Base-by-base conservation (phyloP, 2,113 vertebrate genomes). In the Chlamydotis undulata region DNA sequence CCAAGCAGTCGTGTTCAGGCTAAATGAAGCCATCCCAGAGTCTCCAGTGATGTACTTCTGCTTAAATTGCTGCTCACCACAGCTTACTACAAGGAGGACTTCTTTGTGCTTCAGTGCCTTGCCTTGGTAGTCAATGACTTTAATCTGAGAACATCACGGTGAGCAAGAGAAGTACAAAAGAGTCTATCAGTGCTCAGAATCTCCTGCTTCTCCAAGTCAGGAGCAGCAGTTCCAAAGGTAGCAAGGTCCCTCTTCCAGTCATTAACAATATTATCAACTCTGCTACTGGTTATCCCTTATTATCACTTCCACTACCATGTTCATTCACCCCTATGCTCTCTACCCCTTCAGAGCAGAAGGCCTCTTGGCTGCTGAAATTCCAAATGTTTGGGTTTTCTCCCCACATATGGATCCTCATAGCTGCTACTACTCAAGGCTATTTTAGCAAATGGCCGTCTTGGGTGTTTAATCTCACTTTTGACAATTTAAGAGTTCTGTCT, bases 21-120 rank as follows among this genome's bases (percentile, higher is more conserved):
- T 93, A 90, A 97, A 97, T 21, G 77, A 93, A 94, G 31, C 68
- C 56, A 76, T 85, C 47, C 97, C 97, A 25, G 55, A 59, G 14
- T 87, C 73, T 19, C 85, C 94, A 41, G 95, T 97, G 59, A 81
- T 12, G 53, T 77, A 95, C 6, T 73, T 96, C 70, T 95, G 74
- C 65, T 78, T 90, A 64, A 84, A 82, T 3, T 64, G 83, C 35
- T 83, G 65, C 35, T 67, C 70, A 15, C 84, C 59, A 0, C 13
- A 76, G n/a, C 19, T 94, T 82, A 93, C 47, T 39, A 49, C 0
- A 0, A 97, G 94, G 13, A 95, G 71, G 26, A 97, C 76, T 60
- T 60, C 35, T 78, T 68, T 94, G 31, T 89, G 18, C 68, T 84
- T 88, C 73, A 92, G 18, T 49, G 59, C 45, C 50, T 96, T 92